Evolutionary conservation across 2,888 invertebrate species (phyloP).

Genomic region (Hanleya hanleyi): DNA sequence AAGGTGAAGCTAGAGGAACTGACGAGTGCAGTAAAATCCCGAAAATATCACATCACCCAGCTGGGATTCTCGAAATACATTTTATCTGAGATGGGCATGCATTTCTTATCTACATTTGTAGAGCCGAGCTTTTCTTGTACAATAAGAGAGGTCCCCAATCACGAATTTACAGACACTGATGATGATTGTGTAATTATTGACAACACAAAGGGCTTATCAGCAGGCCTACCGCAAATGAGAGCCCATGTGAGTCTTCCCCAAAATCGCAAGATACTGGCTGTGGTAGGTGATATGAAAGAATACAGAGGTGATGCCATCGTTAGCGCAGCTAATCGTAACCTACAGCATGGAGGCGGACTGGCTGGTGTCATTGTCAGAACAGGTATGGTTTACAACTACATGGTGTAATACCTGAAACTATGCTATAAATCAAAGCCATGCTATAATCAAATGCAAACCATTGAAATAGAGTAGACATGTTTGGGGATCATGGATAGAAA

Average conservation of each 20-base stretch:
- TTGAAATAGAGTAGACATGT: too few relatives aligned
- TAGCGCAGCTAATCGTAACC: constrained; percentile 51
- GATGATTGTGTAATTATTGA: not conserved
- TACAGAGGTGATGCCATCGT: constrained; percentile 51
- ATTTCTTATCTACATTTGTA: not conserved
- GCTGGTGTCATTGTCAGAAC: constrained; percentile 47
- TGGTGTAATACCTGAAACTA: too few relatives aligned
- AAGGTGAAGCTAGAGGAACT: not conserved
- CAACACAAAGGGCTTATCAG: too few relatives aligned
- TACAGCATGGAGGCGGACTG: constrained; percentile 54
- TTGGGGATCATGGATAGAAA: too few relatives aligned
- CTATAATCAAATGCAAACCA: too few relatives aligned
- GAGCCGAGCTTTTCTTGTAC: not conserved
- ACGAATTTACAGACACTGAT: not conserved
- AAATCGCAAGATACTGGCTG: constrained; percentile 31
- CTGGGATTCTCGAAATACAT: not conserved
- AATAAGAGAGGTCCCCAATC: not conserved
- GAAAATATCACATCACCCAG: not conserved
- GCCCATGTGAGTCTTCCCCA: constrained; percentile 25
- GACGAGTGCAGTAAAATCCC: not conserved
- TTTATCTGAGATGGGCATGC: not conserved
- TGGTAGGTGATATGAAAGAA: constrained; percentile 46
- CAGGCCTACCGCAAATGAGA: too few relatives aligned
- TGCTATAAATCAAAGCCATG: too few relatives aligned
- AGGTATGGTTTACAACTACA: too few relatives aligned